These are phyloP conservation scores for Diabrotica balteata DNA, from an alignment of 2,888 invertebrate genomes.

Conservation along the genomic window DNA sequence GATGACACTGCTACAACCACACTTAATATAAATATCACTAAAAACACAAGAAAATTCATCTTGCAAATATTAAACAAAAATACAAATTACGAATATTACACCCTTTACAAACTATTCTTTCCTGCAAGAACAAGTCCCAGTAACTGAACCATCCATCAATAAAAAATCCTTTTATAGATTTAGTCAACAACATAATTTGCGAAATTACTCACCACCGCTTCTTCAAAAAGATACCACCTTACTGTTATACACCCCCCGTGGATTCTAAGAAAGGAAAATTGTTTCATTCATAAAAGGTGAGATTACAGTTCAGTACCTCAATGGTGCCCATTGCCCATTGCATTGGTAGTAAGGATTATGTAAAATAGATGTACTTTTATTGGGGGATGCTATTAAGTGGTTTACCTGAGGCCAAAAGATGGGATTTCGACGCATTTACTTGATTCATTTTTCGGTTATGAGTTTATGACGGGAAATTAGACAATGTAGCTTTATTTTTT, in stretches of 20 bases:
- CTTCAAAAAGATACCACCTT: background rate
- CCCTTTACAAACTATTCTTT: no score
- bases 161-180: background rate
- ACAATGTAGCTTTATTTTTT: no score
- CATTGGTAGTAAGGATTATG: background rate
- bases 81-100: no score
- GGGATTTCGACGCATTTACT: background rate
- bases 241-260: slow-evolving; percentile 3
- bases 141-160: no score
- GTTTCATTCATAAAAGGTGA: background rate
- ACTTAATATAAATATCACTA: no score
- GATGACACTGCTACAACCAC: no score
- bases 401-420: background rate
- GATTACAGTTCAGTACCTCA: background rate
- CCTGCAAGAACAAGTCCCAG: no score
- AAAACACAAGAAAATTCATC: no score
- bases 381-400: background rate
- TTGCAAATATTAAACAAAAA: no score
- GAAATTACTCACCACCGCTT: background rate
- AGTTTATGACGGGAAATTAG: no score
- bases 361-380: background rate
- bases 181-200: background rate
- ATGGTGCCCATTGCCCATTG: background rate
- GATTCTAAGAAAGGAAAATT: slow-evolving; percentile 12
- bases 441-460: no score